Base-by-base conservation (phyloP, 2,797 vertebrate genomes). In the Myripristis jacobus region DNA sequence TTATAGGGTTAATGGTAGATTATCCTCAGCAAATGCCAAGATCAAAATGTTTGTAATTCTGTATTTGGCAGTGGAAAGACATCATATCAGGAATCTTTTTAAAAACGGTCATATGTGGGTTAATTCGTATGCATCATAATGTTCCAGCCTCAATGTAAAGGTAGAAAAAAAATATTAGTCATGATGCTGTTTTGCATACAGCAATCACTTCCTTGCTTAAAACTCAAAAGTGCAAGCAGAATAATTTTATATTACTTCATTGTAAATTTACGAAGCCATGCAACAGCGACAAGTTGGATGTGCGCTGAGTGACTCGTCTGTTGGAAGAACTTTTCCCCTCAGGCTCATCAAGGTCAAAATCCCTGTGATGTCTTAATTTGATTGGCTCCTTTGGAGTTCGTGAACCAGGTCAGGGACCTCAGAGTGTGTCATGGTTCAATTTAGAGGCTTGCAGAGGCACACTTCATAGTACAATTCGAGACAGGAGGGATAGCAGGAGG, bases 261-360 rank as follows among this genome's bases (percentile, higher is more conserved):
- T 79, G n/a, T 63, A 66, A 81, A 74, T 79, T 73, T 41, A 60
- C 54, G 3, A 27, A 31, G 16, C 15, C 34, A 62, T 84, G 79
- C 72, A 78, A 76, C 67, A 79, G 67, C 48, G 59, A 19, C 52
- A 56, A 43, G 71, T 24, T 56, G 34, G 19, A 50, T 76, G 60
- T 70, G 77, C 62, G 4, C 44, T 43, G 50, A 19, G 19, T 36
- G 16, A 41, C 57, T 34, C 34, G 71, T 41, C 21, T 47, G 46
- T 65, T 63, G 58, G 48, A 79, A 76, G 68, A 88, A 85, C 72
- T 74, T 88, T 77, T 75, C 70, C 75, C 77, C 83, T 69, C 41
- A 22, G 66, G 64, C 66, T 87, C 87, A 91, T 92, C 85, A 85
- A 87, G 90, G 88, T 92, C 90, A 85, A 79, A 81, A 84, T 89